Base-by-base conservation (phyloP, 2,888 invertebrate genomes). In the Eupeodes latifasciatus region DNA sequence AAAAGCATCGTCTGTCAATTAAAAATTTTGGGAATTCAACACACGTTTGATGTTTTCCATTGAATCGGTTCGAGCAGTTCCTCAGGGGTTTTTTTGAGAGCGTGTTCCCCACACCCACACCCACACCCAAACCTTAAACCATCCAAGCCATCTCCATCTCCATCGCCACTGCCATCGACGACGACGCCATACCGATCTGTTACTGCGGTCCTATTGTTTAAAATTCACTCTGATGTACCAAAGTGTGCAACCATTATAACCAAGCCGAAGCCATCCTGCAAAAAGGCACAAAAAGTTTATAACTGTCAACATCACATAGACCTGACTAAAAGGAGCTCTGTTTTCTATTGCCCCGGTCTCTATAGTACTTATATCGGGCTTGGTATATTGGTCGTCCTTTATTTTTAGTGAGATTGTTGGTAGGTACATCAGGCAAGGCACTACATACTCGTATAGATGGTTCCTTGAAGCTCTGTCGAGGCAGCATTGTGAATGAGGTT, bases 11-110 rank as follows among this genome's bases (percentile, higher is more conserved):
- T 72, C 59, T 77, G 79, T 80, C 83, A 83, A 83, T 83, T 83
- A 83, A 80, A 40, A 83, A 83, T 72, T 79, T 87, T 77, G 51
- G 49, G 80, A 83, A 87, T 87, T 87, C 86, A 79, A 79, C 79
- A 83, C 86, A 87, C 86, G 86, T 87, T 76, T 80, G 83, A 83
- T 80, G 76, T 76, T 80, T 75, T 72, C 71, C 86, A 87, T 87
- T 76, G 86, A 83, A 83, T 87, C 55, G 86, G 76, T 66, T 76
- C 66, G 72, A 83, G 76, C 72, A 80, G 80, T 80, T 80, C 67
- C 83, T 66, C 69, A 55, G 69, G 86, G 86, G 76, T 49, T 53
- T 80, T 86, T 76, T 75, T 10, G 75, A 53, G 49, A 61, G 47
- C 64, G 11, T 53, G 69, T 75, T 75, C 27, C 12, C 79, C 40